These are phyloP conservation scores for Pachliopta kotzebuea DNA, from an alignment of 2,888 invertebrate genomes.

Conservation along the genomic window DNA sequence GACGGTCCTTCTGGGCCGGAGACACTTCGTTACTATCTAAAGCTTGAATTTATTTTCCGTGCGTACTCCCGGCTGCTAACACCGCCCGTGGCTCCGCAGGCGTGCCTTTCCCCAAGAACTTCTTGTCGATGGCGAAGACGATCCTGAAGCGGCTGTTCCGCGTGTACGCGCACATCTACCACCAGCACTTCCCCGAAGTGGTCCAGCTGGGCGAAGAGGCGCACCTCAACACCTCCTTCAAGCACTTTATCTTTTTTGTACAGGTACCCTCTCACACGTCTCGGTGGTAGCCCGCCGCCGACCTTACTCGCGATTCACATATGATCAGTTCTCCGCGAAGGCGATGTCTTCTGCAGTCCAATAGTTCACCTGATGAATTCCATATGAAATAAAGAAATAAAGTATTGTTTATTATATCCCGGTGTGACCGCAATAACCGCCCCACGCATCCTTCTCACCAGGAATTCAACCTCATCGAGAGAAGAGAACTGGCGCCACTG, in stretches of 20 bases:
- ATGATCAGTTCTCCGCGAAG: no score
- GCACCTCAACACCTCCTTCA: slow-evolving; percentile 99
- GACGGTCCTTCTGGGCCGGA: no score
- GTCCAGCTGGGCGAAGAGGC: slow-evolving; percentile 99
- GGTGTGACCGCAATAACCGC: no score
- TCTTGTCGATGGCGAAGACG: slow-evolving; percentile 97
- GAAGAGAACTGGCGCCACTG: slow-evolving; percentile 96
- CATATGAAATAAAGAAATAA: no score
- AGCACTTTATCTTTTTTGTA: slow-evolving; percentile 99
- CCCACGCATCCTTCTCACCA: slow-evolving; percentile 69
- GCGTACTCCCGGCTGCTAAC: no score
- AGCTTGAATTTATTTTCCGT: no score
- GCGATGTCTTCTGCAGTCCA: no score
- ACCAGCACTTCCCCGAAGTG: slow-evolving; percentile 99
- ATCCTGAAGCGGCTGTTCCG: slow-evolving; percentile 98
- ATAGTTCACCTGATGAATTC: no score
- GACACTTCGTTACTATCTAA: no score
- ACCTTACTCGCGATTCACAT: no score
- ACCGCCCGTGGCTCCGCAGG: slow-evolving; percentile 68
- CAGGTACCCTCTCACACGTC: slow-evolving; percentile 80
- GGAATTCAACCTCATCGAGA: slow-evolving; percentile 98
- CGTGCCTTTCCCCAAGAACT: slow-evolving; percentile 99
- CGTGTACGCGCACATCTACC: slow-evolving; percentile 99
- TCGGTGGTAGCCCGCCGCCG: no score
- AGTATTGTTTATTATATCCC: no score